Percentiles rank a stretch among this genome's conserved stretches.
Conservation (phyloP, 2,113 vertebrate species). For the Embiotoca jacksoni region DNA sequence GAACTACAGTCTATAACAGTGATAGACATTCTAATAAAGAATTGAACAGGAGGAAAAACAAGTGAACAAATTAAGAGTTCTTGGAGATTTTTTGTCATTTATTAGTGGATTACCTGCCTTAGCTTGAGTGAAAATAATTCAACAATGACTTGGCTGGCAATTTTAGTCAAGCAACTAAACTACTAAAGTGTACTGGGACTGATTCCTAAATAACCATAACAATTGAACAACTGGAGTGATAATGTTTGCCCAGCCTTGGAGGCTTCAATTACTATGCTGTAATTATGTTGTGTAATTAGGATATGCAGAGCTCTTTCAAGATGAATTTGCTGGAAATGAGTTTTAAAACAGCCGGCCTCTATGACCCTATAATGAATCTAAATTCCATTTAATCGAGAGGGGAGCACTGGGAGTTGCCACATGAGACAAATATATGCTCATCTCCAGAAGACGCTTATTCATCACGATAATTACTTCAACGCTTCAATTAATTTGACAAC, state of each 20-base stretch:
- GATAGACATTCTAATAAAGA: conserved; percentile 36
- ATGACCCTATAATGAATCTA: conserved; percentile 72
- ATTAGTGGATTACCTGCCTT: conserved; percentile 42
- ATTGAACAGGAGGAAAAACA: conserved; percentile 11
- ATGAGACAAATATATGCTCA: conserved; percentile 68
- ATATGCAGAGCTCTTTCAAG: conserved; percentile 69
- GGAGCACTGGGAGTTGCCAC: conserved; percentile 61
- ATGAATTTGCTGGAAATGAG: conserved; percentile 71
- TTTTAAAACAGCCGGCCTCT: conserved; percentile 65
- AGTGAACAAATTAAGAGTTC: conserved; percentile 2
- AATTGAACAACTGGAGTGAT: conserved; percentile 77
- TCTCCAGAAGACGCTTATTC: conserved; percentile 69
- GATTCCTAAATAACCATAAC: conserved; percentile 79
- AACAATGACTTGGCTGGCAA: conserved; percentile 54
- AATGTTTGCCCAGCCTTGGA: conserved; percentile 73
- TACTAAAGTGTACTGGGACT: conserved; percentile 62
- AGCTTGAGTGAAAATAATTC: conserved; percentile 60
- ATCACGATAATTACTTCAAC: conserved; percentile 75
- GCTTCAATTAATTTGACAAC: conserved; percentile 77
- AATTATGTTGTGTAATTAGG: conserved; percentile 81
- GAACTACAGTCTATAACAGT: conserved; percentile 37
- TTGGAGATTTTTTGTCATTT: conserved; percentile 43
- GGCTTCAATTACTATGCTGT: conserved; percentile 74
- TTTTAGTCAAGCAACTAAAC: conserved; percentile 60
- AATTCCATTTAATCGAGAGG: conserved; percentile 73